Base-by-base conservation (phyloP, 35 echinoderm and acorn worm genomes). In the Acanthaster planci region DNA sequence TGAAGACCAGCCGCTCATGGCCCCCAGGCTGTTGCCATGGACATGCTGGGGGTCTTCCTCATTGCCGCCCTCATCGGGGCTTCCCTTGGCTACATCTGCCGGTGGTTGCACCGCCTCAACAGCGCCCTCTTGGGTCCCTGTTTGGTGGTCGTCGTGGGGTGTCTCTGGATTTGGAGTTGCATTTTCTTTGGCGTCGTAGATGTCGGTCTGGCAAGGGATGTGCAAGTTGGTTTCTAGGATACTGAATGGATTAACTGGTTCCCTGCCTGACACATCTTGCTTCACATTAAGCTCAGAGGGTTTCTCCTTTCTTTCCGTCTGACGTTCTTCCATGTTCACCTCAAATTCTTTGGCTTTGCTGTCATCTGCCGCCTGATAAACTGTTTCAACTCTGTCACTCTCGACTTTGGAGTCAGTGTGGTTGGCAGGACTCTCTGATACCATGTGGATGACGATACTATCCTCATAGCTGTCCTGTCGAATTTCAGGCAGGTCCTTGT, bases 1-100 rank as follows among this genome's bases (percentile, higher is more conserved):
- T 27, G 95, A 97, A 16, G 95, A 97, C 95, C 95, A 97, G 21
- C 95, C 95, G 7, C 90, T 80, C 55, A 75, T 81, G 2, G 64
- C 79, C 0, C 84, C 85, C 21, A 97, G 77, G 76, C 95, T 93
- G 88, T 97, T 97, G 59, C 95, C 95, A 23, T 85, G 55, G 58
- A 60, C 81, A 89, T 72, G 86, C 0, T 67, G 35, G 7, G 40
- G 34, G 12, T 84, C 80, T 39, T 92, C 82, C 14, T 86, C 93
- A 8, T 40, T 23, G 31, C 10, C 51, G 38, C 72, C 57, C 8
- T 83, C 67, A 19, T 85, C 72, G 67, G 23, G 64, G 29, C 21
- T 72, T 31, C 10, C 29, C 23, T 8, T 72, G 42, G 12, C 42
- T 47, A 47, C 42, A 6, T 47, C 42, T 12, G 4, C 12, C 12